Percentiles rank a stretch among this genome's conserved stretches.
These are phyloP conservation scores for Cosmopolites sordidus DNA, from an alignment of 2,888 invertebrate species.

Conservation along the genomic window DNA sequence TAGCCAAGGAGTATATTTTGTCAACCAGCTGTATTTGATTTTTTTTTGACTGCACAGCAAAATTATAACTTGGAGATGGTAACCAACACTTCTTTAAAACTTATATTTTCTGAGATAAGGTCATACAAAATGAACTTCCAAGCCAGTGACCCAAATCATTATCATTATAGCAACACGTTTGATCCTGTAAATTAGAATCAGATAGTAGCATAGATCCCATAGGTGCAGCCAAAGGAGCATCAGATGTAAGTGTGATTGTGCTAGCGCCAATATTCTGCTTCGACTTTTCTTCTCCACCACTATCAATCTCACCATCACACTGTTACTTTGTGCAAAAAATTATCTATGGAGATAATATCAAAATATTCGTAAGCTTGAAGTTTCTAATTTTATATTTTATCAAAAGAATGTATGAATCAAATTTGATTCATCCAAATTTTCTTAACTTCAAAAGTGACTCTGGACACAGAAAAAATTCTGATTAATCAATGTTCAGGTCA, in stretches of 20 bases:
- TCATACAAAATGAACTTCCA: conserved; percentile 2
- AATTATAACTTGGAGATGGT: too few relatives aligned
- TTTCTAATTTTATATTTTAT: too few relatives aligned
- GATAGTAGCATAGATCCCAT: neutral
- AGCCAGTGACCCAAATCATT: neutral
- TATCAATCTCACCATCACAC: neutral
- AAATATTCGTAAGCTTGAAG: too few relatives aligned
- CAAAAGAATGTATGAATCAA: too few relatives aligned
- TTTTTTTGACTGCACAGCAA: too few relatives aligned
- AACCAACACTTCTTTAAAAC: conserved; percentile 3
- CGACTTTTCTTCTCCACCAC: neutral
- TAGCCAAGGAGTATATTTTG: neutral
- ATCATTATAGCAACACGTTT: neutral
- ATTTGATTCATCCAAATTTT: too few relatives aligned
- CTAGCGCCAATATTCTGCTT: neutral
- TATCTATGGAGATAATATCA: too few relatives aligned
- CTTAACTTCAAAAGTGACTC: too few relatives aligned
- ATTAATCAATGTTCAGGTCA: too few relatives aligned
- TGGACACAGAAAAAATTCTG: too few relatives aligned
- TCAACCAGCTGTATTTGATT: conserved; percentile 6
- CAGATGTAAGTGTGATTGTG: too few relatives aligned
- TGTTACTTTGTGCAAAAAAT: too few relatives aligned
- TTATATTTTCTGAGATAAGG: neutral
- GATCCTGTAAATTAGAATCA: neutral
- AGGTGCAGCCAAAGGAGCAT: neutral